A percentile compares a stretch with the other conserved stretches of the same genome.
Conservation (phyloP, 2,113 vertebrate genomes). For the Glaucidium brasilianum region DNA sequence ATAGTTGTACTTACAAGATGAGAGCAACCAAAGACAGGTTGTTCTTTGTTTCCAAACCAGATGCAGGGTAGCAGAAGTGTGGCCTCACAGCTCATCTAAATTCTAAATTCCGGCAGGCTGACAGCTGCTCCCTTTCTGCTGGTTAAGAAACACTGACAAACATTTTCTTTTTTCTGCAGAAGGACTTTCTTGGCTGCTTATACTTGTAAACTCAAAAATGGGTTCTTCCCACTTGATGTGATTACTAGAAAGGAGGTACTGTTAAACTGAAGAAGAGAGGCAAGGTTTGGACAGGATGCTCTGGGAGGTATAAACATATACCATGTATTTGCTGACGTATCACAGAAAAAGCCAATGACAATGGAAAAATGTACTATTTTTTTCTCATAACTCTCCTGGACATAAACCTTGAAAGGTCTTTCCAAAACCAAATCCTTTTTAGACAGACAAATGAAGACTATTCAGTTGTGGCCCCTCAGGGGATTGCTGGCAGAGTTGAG, state of each 20-base stretch:
- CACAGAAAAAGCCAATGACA: background rate
- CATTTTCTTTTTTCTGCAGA: background rate
- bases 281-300: background rate
- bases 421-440: background rate
- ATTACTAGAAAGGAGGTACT: background rate
- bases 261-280: background rate
- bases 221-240: background rate
- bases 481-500: background rate
- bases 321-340: background rate
- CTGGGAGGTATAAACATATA: background rate
- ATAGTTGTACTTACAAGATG: background rate
- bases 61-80: background rate
- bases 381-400: background rate
- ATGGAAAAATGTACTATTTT: background rate
- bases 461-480: background rate
- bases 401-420: background rate
- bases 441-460: background rate
- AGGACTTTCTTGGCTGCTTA: background rate
- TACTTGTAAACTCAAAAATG: background rate
- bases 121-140: constrained; percentile 34
- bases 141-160: constrained; percentile 30
- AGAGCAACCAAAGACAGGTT: constrained; percentile 2
- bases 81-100: constrained; percentile 34
- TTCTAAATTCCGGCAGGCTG: constrained; percentile 5
- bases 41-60: constrained; percentile 39